These are phyloP conservation scores for Clarias platycephalus DNA, from an alignment of 2,797 vertebrate genomes.

Conservation along the genomic window DNA sequence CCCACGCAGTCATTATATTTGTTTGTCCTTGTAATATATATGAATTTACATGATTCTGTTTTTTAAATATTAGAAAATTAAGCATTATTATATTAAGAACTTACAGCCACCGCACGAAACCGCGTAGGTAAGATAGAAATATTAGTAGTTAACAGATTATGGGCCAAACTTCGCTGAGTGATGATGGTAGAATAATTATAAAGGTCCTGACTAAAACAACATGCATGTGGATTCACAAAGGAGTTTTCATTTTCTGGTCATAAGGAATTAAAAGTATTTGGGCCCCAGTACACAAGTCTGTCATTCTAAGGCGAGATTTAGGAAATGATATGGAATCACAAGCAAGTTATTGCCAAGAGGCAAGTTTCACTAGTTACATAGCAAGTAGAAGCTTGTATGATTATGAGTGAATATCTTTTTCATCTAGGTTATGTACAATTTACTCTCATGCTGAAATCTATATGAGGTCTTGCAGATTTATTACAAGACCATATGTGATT, in stretches of 20 bases:
- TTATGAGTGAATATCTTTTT: neutral
- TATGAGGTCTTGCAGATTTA: neutral
- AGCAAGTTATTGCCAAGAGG: neutral
- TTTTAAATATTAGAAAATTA: neutral
- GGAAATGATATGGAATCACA: neutral
- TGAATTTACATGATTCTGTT: neutral
- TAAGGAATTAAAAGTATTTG: neutral
- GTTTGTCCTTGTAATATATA: neutral
- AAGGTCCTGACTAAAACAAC: no score
- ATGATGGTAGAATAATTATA: no score
- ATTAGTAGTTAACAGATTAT: no score
- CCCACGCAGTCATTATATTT: neutral
- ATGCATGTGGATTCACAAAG: no score
- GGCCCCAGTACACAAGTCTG: neutral
- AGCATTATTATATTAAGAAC: neutral
- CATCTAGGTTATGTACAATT: neutral
- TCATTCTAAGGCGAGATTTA: neutral
- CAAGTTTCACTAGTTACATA: constrained; percentile 6
- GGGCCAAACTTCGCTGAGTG: no score
- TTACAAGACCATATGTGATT: neutral
- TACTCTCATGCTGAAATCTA: neutral
- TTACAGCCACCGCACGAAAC: no score
- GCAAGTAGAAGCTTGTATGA: neutral
- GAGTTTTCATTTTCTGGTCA: neutral
- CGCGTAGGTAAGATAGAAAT: no score